phyloP scores from a whole-genome alignment of 2,113 vertebrate species.

The Macquaria ambigua region DNA sequence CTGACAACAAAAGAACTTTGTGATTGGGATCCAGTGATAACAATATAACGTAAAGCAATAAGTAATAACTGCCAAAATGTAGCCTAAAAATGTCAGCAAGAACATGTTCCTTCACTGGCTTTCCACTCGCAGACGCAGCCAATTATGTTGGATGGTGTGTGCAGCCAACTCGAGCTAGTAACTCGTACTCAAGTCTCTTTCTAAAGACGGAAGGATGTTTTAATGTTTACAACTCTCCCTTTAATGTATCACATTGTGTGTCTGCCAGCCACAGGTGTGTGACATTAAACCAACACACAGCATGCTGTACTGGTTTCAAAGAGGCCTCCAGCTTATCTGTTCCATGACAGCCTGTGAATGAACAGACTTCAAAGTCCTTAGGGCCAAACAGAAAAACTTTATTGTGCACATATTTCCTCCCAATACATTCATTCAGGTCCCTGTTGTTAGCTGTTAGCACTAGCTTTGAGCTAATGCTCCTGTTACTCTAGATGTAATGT shows the following conservation, averaged over 20 bases:
- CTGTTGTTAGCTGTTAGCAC: background rate
- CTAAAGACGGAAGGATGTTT: background rate
- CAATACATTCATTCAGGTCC: background rate
- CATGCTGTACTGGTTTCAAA: background rate
- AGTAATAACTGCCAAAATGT: background rate
- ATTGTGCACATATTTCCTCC: background rate
- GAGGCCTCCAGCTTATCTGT: background rate
- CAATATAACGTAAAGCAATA: too few relatives aligned
- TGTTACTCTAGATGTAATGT: background rate
- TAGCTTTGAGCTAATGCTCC: too few relatives aligned
- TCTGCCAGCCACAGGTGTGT: background rate
- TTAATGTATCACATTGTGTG: conserved; percentile 2
- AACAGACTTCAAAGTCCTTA: background rate
- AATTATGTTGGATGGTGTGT: background rate
- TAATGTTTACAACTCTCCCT: background rate
- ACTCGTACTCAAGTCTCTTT: background rate
- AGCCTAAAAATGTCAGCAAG: background rate
- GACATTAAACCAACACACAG: background rate
- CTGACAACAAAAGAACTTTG: background rate
- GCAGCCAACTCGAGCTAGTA: background rate
- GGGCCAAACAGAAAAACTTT: background rate
- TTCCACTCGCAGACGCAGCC: background rate
- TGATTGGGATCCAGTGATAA: background rate
- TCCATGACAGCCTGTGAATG: background rate
- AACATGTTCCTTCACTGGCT: background rate